phyloP scores from a whole-genome alignment of 2,797 vertebrate species.

The Chaunax sp. region DNA sequence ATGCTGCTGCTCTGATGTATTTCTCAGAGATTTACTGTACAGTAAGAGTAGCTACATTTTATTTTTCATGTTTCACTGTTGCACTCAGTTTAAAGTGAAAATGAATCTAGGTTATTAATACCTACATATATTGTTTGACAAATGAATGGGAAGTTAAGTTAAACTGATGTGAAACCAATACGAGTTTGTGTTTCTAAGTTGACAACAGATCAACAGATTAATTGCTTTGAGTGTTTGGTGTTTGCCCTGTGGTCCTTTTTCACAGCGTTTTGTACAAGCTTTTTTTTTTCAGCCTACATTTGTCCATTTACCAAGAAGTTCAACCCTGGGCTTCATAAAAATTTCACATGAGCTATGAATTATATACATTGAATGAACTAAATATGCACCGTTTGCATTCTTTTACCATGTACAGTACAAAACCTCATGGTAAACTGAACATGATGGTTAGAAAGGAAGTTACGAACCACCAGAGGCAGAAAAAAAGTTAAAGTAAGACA shows the following conservation, averaged over 20 bases:
- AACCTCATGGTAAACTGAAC: slow-evolving; percentile 26
- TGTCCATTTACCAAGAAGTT: slow-evolving; percentile 14
- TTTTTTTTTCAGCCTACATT: slow-evolving; percentile 3
- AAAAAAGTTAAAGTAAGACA: slow-evolving; percentile 9
- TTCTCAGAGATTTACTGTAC: background rate
- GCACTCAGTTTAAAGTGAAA: background rate
- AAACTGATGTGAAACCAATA: slow-evolving; percentile 10
- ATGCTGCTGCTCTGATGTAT: background rate
- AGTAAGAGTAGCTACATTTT: background rate
- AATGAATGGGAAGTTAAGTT: background rate
- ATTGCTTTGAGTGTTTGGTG: too few species aligned
- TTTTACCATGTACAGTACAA: slow-evolving; percentile 24
- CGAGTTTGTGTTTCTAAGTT: slow-evolving; percentile 4
- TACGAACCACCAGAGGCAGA: slow-evolving; percentile 7
- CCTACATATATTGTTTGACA: slow-evolving; percentile 3
- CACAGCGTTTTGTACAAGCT: background rate
- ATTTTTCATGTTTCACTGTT: background rate
- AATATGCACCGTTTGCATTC: slow-evolving; percentile 38
- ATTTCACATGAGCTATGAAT: slow-evolving; percentile 60
- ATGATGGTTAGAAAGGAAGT: slow-evolving; percentile 1
- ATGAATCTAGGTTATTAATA: too few species aligned
- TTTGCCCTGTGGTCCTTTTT: background rate
- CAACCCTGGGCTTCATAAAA: slow-evolving; percentile 47
- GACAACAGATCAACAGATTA: too few species aligned
- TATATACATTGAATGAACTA: slow-evolving; percentile 48